Base-by-base conservation (phyloP, 2,113 vertebrate genomes). In the Thamnophis sirtalis region DNA sequence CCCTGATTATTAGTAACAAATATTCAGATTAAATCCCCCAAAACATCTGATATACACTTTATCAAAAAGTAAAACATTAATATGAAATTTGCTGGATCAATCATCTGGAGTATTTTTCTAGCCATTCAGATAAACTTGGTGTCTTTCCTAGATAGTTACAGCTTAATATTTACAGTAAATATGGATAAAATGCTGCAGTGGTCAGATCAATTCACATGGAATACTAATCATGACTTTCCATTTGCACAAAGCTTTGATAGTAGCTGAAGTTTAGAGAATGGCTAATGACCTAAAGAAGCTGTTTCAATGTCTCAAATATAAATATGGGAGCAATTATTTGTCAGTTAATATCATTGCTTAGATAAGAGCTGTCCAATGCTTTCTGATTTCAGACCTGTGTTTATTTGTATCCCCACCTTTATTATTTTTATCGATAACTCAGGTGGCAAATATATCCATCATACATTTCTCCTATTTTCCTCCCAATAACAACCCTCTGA, bases 1-100 rank as follows among this genome's bases (percentile, higher is more conserved):
- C 99, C 80, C 99, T 99, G 80, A 38, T 99, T 68, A 43, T 80
- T 80, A 80, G 33, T 80, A 80, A 80, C 33, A 73, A 73, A 73
- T 38, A 80, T 80, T 80, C 73, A 80, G 73, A 80, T 80, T 43
- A 80, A 7, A 43, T 80, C 17, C 33, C 4, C n/a, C 6, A 43
- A 80, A 80, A 43, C 33, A 1, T 80, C 33, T 43, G 68, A 80
- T 80, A 9, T 43, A 38, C 33, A 80, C 33, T 80, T 80, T 80
- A 80, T 43, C 9, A 43, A 38, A 80, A 43, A 43, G 17, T 21
- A 9, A 21, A 43, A 80, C 43, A 43, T 43, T 43, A 38, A 43
- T 80, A 80, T 38, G 19, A 80, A 80, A 38, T 17, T 80, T 80
- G 21, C 68, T 33, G 38, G 33, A 3, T 33, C 33, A 80, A 80